Base-by-base conservation (phyloP, 2,888 invertebrate genomes). In the Xanthorhoe designata region DNA sequence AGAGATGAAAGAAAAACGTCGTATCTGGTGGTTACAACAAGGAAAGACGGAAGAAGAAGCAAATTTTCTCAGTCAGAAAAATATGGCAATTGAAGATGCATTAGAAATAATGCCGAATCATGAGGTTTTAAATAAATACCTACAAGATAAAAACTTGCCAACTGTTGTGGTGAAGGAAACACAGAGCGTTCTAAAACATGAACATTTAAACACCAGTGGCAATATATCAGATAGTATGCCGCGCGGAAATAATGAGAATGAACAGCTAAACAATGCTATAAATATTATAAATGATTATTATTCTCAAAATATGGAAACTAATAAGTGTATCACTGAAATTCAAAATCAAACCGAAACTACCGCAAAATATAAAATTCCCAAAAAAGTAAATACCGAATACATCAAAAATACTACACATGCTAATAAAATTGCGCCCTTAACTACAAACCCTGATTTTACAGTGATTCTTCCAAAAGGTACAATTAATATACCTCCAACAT, bases 21-120 rank as follows among this genome's bases (percentile, higher is more conserved):
- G 38, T 38, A 38, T 49, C 13, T 54, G 53, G 54, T 64, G 58
- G 64, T 53, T 54, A 15, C 15, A 53, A 9, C 58, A 64, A n/a
- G 59, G 59, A 18, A 64, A 64, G 29, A 29, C 64, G 1, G 49
- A 64, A 42, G 54, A 54, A 42, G 64, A 64, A 50, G 64, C 59
- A 10, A 42, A 15, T 13, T 17, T 49, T 24, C 53, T 59, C 24
- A 42, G 54, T 49, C 35, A 50, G 24, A 47, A n/a, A 8, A 15
- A 35, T 5, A 59, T 54, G 42, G n/a, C 58, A 9, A 49, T 58
- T 59, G 38, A 53, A 18, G 64, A 57, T 57, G 35, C 45, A 7
- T 5, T 32, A 32, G 18, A 47, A 8, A 9, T 4, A 18, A 59
- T 64, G 35, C 7, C 42, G 6, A 24, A 49, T 19, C 3, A 47